Evolutionary conservation across 2,113 vertebrate genomes (phyloP).

Genomic region (Centrocercus urophasianus): DNA sequence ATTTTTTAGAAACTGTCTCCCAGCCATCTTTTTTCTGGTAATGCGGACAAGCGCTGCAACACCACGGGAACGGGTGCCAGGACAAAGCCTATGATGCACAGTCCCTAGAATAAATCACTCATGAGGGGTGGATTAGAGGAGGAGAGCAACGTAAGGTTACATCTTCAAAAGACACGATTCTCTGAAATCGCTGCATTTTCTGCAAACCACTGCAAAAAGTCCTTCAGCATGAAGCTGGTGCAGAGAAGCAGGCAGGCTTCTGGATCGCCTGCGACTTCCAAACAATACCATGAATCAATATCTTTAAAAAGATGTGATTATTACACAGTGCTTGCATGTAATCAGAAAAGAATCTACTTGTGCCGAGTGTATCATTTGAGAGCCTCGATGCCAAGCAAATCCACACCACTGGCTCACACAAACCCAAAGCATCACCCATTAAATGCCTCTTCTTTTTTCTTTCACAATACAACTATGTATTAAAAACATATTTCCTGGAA

Average conservation of each 20-base stretch:
- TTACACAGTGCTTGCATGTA: constrained; percentile 34
- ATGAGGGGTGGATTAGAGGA: constrained; percentile 35
- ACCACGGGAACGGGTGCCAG: constrained; percentile 24
- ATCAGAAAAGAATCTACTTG: constrained; percentile 64
- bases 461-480: constrained; percentile 16
- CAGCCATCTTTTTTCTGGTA: constrained; percentile 64
- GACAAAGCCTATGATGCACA: constrained; percentile 52
- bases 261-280: constrained; percentile 22
- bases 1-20: constrained; percentile 4
- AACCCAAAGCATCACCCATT: constrained; percentile 47
- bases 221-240: neutral
- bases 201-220: constrained; percentile 5
- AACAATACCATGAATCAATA: constrained; percentile 53
- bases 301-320: constrained; percentile 43
- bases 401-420: constrained; percentile 32
- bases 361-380: constrained; percentile 59
- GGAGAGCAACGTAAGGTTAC: constrained; percentile 11
- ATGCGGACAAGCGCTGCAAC: constrained; percentile 42
- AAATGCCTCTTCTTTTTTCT: neutral
- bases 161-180: constrained; percentile 10
- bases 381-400: constrained; percentile 53
- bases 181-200: constrained; percentile 38
- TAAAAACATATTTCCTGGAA: constrained; percentile 61
- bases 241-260: neutral
- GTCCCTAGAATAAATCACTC: constrained; percentile 64